A percentile compares a stretch with the other conserved stretches of the same genome.
Evolutionary conservation across 2,888 invertebrate genomes (phyloP).

Genomic region (Cinara cedri): DNA sequence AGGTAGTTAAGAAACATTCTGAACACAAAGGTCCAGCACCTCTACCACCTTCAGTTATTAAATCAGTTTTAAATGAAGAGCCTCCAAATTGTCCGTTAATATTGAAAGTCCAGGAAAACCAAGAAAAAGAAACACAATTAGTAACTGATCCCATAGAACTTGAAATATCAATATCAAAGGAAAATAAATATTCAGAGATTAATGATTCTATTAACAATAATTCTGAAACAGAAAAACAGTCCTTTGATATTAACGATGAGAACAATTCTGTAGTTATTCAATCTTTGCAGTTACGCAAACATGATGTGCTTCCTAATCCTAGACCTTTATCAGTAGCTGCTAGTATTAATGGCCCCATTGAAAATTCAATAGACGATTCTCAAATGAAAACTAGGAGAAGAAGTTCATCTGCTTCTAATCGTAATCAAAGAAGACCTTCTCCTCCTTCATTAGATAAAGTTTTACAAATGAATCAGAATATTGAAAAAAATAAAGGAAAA

Average conservation of each 20-base stretch:
- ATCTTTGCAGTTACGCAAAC: slow-evolving; percentile 34
- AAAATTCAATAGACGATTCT: slow-evolving; percentile 59
- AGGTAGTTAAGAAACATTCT: slow-evolving; percentile 64
- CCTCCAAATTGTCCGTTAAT: background rate
- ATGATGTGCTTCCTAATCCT: slow-evolving; percentile 30
- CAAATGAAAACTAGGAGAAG: slow-evolving; percentile 59
- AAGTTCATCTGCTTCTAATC: slow-evolving; percentile 61
- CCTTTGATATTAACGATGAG: slow-evolving; percentile 18
- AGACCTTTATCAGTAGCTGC: slow-evolving; percentile 44
- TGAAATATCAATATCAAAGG: slow-evolving; percentile 6
- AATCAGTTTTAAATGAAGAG: slow-evolving; percentile 26
- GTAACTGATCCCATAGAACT: slow-evolving; percentile 14
- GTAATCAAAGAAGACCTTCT: slow-evolving; percentile 60
- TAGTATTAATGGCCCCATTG: slow-evolving; percentile 22
- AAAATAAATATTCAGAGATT: slow-evolving; percentile 7
- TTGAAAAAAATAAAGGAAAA: slow-evolving; percentile 48
- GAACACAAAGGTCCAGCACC: slow-evolving; percentile 83
- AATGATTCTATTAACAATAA: slow-evolving; percentile 57
- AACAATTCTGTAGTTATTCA: slow-evolving; percentile 25
- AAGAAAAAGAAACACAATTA: slow-evolving; percentile 31
- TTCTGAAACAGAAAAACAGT: slow-evolving; percentile 26
- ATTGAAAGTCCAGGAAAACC: slow-evolving; percentile 23
- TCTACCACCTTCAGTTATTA: slow-evolving; percentile 66
- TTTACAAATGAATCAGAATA: slow-evolving; percentile 57
- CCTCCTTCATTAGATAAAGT: slow-evolving; percentile 60